Base-by-base conservation (phyloP, 1,140 invertebrate species). In the Theocolax elegans region DNA sequence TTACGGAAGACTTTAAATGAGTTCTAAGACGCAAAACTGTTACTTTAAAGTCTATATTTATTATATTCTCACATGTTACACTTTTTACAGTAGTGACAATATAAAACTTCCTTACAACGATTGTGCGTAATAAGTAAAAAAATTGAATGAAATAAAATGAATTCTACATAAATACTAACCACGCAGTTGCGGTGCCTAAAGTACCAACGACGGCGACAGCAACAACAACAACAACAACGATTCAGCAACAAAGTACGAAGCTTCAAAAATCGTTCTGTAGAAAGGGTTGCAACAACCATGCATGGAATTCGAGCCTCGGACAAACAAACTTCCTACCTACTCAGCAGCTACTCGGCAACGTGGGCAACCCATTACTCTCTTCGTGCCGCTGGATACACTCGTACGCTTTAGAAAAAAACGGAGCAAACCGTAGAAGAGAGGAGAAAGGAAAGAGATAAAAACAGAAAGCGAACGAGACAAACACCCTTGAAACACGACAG, bases 301-400 rank as follows among this genome's bases (percentile, higher is more conserved):
- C 31, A 10, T 35, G 10, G 10, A 35, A 35, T 10, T 35, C 10
- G n/a, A n/a, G 51, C 29, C 23, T 13, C 63, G 35, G 49, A 44
- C 48, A 64, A 64, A 64, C 63, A 65, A 65, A 65, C 63, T 65
- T 54, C 23, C 63, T 44, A 54, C 63, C 49, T 42, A 65, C 63
- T 65, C 63, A 54, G 63, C 63, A 66, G 25, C 64, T 46, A 44
- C 23, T 40, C 21, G 25, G 23, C 49, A 51, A 10, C 17, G 25
- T 17, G 9, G 31, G 1, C 13, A 25, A 21, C 8, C 21, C 49
- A 66, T 66, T 68, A 65, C 38, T 69, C 35, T 59, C 59, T 51
- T 51, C 60, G 38, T 44, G n/a, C 46, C 35, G 38, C 59, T 12
- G 48, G 8, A 51, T 51, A 25, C 31, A 38, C 29, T 19, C 49